phyloP scores from a whole-genome alignment of 2,113 vertebrate genomes.

The Cariama cristata region DNA sequence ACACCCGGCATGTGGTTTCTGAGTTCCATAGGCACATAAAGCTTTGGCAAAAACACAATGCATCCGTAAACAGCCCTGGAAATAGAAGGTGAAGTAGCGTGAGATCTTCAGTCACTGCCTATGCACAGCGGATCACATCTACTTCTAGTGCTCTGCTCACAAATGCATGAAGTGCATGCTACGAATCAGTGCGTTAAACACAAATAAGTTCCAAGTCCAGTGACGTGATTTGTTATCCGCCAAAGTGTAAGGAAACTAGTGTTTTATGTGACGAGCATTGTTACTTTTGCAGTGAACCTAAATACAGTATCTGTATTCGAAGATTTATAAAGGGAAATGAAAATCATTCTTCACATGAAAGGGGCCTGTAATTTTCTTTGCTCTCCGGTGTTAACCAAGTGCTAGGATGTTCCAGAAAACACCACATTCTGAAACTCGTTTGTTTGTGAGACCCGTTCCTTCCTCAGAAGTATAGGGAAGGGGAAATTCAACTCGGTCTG shows the following conservation, averaged over 20 bases:
- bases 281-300: not conserved
- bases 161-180: slow-evolving; percentile 60
- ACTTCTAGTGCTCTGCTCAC: slow-evolving; percentile 31
- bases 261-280: not conserved
- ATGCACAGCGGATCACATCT: not conserved
- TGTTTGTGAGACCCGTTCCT: not conserved
- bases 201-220: not conserved
- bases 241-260: not conserved
- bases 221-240: not conserved
- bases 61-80: not conserved
- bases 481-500: not conserved
- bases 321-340: not conserved
- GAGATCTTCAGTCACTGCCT: not conserved
- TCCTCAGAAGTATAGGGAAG: not conserved
- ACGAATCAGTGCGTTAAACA: not conserved
- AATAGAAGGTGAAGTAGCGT: not conserved
- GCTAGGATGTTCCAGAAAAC: not conserved
- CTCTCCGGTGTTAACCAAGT: not conserved
- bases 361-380: not conserved
- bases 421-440: not conserved
- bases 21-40: not conserved
- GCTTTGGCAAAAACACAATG: not conserved
- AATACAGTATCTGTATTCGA: not conserved
- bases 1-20: not conserved
- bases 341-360: not conserved